phyloP scores from a whole-genome alignment of 2,797 vertebrate species.

The Pseudochaenichthys georgianus region DNA sequence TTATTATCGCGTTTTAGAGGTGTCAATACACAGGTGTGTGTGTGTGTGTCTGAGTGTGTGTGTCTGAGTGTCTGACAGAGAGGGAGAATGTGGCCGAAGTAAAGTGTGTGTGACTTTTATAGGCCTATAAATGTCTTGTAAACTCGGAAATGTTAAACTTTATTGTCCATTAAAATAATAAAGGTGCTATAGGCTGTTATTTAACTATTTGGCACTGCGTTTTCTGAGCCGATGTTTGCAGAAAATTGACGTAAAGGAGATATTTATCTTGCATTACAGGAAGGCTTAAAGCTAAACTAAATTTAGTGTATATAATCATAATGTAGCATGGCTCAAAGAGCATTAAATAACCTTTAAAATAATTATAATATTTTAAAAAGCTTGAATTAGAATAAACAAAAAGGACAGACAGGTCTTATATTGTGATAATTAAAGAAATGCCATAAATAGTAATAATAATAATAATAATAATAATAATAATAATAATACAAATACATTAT shows the following conservation, averaged over 20 bases:
- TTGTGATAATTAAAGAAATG: neutral
- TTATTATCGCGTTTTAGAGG: constrained; percentile 55
- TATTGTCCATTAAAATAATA: constrained; percentile 81
- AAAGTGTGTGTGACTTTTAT: constrained; percentile 92
- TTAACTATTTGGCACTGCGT: constrained; percentile 57
- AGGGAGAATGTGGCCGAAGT: constrained; percentile 56
- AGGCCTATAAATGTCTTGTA: constrained; percentile 95
- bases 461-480: neutral
- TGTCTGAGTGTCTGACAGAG: constrained; percentile 21
- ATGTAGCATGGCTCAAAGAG: neutral
- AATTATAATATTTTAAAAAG: neutral
- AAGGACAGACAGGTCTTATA: neutral
- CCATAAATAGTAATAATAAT: neutral
- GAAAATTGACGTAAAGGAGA: neutral
- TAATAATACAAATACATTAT: neutral
- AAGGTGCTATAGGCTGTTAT: constrained; percentile 72
- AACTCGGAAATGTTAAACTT: constrained; percentile 83
- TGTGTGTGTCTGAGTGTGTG: constrained; percentile 25
- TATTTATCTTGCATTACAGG: neutral
- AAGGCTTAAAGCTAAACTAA: neutral
- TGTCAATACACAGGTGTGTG: constrained; percentile 55
- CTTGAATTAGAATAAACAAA: neutral
- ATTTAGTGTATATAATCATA: neutral
- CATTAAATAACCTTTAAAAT: neutral
- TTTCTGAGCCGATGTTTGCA: neutral